Conservation (phyloP, 1,140 invertebrate species). For the Diachasmimorpha longicaudata region DNA sequence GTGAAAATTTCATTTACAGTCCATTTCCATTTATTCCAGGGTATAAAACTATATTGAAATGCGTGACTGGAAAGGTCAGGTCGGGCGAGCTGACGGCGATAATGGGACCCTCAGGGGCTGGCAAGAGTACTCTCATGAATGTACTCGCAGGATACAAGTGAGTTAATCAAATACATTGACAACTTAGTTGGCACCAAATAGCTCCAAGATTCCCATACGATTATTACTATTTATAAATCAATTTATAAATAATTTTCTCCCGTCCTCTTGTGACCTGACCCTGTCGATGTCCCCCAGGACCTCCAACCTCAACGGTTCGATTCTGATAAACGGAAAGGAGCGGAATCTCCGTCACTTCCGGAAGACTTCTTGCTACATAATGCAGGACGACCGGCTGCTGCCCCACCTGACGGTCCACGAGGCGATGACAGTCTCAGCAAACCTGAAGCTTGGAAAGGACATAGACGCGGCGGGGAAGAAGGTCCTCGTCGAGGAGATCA, state of each 20-base stretch:
- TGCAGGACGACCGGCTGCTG: slow-evolving; percentile 93
- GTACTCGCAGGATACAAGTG: slow-evolving; percentile 90
- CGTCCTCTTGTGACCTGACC: not conserved
- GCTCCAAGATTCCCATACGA: too few relatives aligned
- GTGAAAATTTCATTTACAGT: not conserved
- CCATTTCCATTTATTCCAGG: slow-evolving; percentile 42
- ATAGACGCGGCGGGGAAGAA: slow-evolving; percentile 77
- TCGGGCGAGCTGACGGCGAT: slow-evolving; percentile 86
- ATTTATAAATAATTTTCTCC: too few relatives aligned
- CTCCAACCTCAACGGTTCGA: slow-evolving; percentile 76
- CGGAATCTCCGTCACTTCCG: slow-evolving; percentile 85
- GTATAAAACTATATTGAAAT: slow-evolving; percentile 82
- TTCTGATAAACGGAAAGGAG: slow-evolving; percentile 84
- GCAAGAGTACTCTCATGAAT: slow-evolving; percentile 92
- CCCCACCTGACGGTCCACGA: slow-evolving; percentile 88
- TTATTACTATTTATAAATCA: too few relatives aligned
- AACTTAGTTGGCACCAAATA: too few relatives aligned
- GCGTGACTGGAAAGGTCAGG: slow-evolving; percentile 82
- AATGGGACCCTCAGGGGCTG: slow-evolving; percentile 93
- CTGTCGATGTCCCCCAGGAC: slow-evolving; percentile 64
- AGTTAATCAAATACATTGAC: slow-evolving; percentile 49
- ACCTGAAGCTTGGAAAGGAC: slow-evolving; percentile 87
- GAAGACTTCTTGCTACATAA: slow-evolving; percentile 94
- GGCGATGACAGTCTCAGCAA: slow-evolving; percentile 89
- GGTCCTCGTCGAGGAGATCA: slow-evolving; percentile 81